These are phyloP conservation scores for Eristalis tenax DNA, from an alignment of 2,888 invertebrate species.

Conservation along the genomic window DNA sequence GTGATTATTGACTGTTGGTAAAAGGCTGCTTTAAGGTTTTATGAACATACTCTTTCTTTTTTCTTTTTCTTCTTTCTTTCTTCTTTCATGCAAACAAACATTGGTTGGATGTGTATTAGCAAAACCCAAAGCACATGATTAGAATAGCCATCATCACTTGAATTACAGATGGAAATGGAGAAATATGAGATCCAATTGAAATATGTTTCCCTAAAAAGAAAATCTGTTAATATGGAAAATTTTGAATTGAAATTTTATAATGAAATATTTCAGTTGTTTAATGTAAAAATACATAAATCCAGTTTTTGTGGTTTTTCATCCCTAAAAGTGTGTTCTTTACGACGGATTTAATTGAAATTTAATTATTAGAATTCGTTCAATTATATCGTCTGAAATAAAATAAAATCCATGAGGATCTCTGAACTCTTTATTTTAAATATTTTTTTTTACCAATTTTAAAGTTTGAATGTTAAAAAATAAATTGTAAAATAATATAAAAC, in stretches of 20 bases:
- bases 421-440: too few species aligned
- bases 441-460: too few species aligned
- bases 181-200: background rate
- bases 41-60: background rate
- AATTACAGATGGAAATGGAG: background rate
- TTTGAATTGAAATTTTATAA: background rate
- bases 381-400: too few species aligned
- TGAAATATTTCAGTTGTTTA: background rate
- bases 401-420: too few species aligned
- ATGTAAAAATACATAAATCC: too few species aligned
- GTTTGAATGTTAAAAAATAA: too few species aligned
- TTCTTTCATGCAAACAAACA: background rate
- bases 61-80: background rate
- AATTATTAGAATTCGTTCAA: too few species aligned
- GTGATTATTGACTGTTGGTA: background rate
- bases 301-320: too few species aligned
- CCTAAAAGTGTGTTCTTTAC: too few species aligned
- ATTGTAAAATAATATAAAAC: too few species aligned
- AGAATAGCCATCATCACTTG: background rate
- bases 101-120: background rate
- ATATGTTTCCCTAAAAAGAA: constrained; percentile 3
- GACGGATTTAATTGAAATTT: too few species aligned
- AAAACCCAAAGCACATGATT: background rate
- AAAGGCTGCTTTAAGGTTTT: background rate
- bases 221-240: background rate